Percentiles rank a stretch among this genome's conserved stretches.
phyloP scores from a whole-genome alignment of 2,113 vertebrate species.

The Todiramphus saurophagus region DNA sequence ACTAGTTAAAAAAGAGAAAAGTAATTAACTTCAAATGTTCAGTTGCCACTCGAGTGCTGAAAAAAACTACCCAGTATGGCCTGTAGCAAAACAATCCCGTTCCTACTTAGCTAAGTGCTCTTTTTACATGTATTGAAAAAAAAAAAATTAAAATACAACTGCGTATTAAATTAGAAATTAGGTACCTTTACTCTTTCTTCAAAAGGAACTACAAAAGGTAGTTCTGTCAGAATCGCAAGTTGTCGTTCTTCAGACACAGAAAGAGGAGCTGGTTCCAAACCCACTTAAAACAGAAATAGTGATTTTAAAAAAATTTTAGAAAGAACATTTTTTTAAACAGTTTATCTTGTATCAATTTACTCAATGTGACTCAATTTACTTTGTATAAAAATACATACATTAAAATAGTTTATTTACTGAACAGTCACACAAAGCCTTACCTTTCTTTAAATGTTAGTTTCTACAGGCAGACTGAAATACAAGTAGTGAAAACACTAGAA shows the following conservation, averaged over 20 bases:
- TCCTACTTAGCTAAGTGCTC: background rate
- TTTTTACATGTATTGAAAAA: background rate
- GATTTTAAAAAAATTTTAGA: background rate
- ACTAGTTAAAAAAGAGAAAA: background rate
- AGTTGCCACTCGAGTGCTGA: background rate
- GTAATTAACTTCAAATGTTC: background rate
- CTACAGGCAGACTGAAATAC: background rate
- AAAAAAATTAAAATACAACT: background rate
- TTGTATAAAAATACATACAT: background rate
- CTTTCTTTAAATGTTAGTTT: background rate
- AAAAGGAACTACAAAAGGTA: slow-evolving; percentile 97
- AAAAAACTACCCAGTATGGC: background rate
- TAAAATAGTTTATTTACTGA: background rate
- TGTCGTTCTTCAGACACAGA: slow-evolving; percentile 96
- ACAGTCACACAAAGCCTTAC: background rate
- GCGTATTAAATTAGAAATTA: background rate
- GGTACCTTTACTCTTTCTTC: slow-evolving; percentile 98
- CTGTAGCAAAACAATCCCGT: background rate
- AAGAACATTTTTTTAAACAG: background rate
- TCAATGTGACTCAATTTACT: background rate
- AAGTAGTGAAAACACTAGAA: background rate
- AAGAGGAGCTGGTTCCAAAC: slow-evolving; percentile 89
- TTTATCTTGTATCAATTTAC: background rate
- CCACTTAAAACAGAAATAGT: slow-evolving; percentile 79
- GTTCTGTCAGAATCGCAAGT: slow-evolving; percentile 94